Conservation (phyloP, 2,113 vertebrate genomes). For the Cromileptes altivelis region DNA sequence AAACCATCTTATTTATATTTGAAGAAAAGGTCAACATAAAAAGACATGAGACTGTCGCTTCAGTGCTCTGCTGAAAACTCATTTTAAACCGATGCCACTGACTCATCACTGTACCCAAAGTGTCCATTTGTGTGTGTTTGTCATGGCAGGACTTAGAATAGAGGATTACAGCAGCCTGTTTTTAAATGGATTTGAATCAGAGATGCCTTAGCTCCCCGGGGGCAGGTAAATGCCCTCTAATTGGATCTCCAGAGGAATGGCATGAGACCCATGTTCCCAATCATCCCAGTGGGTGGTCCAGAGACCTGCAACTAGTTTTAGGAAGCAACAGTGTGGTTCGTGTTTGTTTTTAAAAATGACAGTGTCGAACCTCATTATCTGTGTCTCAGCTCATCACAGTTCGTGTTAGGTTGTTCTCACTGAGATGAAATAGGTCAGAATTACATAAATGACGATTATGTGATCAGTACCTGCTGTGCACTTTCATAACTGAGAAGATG, state of each 20-base stretch:
- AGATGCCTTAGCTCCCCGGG: slow-evolving; percentile 39
- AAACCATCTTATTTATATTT: neutral
- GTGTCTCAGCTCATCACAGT: slow-evolving; percentile 16
- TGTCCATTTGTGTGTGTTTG: slow-evolving; percentile 31
- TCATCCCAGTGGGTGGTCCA: slow-evolving; percentile 35
- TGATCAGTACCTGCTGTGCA: neutral
- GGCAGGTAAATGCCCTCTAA: slow-evolving; percentile 71
- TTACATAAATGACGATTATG: neutral
- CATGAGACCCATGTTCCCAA: slow-evolving; percentile 38
- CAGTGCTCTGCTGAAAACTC: neutral
- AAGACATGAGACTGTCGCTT: neutral
- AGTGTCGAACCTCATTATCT: slow-evolving; percentile 36
- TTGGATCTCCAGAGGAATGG: slow-evolving; percentile 61
- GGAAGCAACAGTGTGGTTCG: neutral
- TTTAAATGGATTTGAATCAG: slow-evolving; percentile 72
- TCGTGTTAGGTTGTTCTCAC: slow-evolving; percentile 18
- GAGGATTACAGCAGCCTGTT: slow-evolving; percentile 59
- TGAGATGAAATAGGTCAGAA: neutral
- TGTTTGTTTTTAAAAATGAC: slow-evolving; percentile 36
- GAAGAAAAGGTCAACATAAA: neutral
- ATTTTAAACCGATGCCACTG: slow-evolving; percentile 4
- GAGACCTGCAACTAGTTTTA: slow-evolving; percentile 41
- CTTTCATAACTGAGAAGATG: neutral
- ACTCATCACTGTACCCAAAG: slow-evolving; percentile 17
- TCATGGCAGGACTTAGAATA: slow-evolving; percentile 53